Percentiles rank a stretch among this genome's conserved stretches.
Conservation (phyloP, 2,797 vertebrate species). For the Sylvia borin region DNA sequence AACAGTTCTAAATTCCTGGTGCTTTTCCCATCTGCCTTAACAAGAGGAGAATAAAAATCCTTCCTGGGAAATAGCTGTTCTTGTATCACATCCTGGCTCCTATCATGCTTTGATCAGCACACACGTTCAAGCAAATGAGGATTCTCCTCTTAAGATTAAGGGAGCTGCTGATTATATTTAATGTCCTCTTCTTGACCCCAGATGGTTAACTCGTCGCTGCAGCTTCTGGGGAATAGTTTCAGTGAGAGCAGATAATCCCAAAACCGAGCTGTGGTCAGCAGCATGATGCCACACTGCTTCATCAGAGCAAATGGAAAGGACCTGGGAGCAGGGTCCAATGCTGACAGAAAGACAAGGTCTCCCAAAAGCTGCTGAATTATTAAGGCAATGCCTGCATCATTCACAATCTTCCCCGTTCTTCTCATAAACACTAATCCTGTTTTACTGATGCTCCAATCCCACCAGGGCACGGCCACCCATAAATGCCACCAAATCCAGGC, state of each 20-base stretch:
- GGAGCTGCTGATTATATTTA: slow-evolving; percentile 33
- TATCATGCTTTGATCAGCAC: slow-evolving; percentile 19
- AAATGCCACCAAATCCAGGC: neutral
- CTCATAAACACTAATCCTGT: neutral
- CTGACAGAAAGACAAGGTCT: neutral
- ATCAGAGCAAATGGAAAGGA: neutral
- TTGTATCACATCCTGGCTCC: neutral
- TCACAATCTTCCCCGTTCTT: neutral
- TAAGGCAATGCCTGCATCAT: neutral
- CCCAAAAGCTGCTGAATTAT: slow-evolving; percentile 7
- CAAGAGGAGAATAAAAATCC: neutral
- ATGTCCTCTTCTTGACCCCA: slow-evolving; percentile 44
- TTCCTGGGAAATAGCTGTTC: neutral
- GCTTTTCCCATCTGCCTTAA: neutral
- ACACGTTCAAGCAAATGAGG: neutral
- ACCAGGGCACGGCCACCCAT: neutral
- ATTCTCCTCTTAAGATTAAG: slow-evolving; percentile 30
- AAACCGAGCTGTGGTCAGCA: rapidly evolving
- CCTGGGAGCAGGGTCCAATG: neutral
- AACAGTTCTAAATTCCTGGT: neutral
- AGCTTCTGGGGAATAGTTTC: neutral
- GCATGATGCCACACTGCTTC: neutral
- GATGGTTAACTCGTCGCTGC: neutral
- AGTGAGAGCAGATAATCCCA: neutral
- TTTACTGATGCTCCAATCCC: neutral